Evolutionary conservation across 2,888 invertebrate genomes (phyloP).

Genomic region (Elmis aenea): DNA sequence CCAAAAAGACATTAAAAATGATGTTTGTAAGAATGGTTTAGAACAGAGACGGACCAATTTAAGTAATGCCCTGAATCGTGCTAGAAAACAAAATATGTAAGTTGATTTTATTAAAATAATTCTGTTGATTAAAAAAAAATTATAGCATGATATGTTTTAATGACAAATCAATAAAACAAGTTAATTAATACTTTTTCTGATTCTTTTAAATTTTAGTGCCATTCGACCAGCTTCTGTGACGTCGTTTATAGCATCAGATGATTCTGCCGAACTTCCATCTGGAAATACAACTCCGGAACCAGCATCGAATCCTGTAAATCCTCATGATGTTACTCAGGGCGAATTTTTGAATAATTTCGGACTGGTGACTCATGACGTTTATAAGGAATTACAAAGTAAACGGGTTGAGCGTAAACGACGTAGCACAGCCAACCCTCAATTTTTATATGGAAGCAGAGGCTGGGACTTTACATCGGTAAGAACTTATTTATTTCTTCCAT

Average conservation of each 20-base stretch:
- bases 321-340: constrained; percentile 42
- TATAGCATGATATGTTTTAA: too few species aligned
- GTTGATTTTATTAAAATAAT: constrained; percentile 21
- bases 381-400: constrained; percentile 50
- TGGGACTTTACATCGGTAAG: constrained; percentile 36
- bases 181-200: constrained; percentile 7
- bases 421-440: constrained; percentile 54
- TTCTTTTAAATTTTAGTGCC: constrained; percentile 23
- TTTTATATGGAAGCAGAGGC: constrained; percentile 49
- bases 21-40: constrained; percentile 35
- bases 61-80: constrained; percentile 38
- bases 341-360: constrained; percentile 47
- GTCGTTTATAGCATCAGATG: constrained; percentile 39
- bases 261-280: constrained; percentile 37
- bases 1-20: constrained; percentile 36
- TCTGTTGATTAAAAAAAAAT: background rate
- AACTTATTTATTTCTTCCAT: too few species aligned
- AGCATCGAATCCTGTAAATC: constrained; percentile 32
- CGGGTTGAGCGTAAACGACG: constrained; percentile 51
- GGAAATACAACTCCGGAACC: constrained; percentile 37
- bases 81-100: constrained; percentile 46
- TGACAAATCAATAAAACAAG: background rate
- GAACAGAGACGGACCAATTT: constrained; percentile 41
- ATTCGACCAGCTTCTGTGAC: constrained; percentile 35
- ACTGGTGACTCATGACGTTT: constrained; percentile 48